A percentile compares a stretch with the other conserved stretches of the same genome.
These are phyloP conservation scores for Norana najaformis DNA, from an alignment of 2,888 invertebrate species.

Conservation along the genomic window DNA sequence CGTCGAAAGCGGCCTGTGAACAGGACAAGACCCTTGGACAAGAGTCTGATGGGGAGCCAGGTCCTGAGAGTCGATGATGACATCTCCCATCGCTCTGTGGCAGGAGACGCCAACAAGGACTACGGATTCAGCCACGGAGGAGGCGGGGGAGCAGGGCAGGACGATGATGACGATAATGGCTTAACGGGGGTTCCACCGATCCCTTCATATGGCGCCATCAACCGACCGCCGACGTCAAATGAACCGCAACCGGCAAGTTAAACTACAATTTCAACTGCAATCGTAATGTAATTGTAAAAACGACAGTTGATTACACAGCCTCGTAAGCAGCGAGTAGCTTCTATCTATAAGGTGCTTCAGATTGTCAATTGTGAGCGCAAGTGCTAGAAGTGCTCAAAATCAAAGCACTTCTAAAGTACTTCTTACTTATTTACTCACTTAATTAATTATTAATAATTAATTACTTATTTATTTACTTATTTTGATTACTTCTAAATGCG, in stretches of 20 bases:
- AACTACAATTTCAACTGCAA: too few species aligned
- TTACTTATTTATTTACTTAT: too few species aligned
- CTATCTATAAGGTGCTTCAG: too few species aligned
- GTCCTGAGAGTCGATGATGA: not conserved
- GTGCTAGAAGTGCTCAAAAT: too few species aligned
- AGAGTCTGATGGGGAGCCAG: not conserved
- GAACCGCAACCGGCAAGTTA: not conserved
- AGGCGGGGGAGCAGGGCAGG: not conserved
- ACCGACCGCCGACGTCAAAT: not conserved
- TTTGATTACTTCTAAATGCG: too few species aligned
- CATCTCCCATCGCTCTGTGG: not conserved
- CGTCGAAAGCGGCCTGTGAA: not conserved
- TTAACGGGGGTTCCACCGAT: not conserved
- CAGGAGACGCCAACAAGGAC: not conserved
- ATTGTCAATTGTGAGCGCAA: too few species aligned
- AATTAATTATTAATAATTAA: too few species aligned
- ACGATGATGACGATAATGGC: constrained; percentile 16
- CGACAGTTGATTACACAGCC: too few species aligned
- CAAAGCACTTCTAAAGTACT: too few species aligned
- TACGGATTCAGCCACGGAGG: not conserved
- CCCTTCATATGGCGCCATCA: not conserved
- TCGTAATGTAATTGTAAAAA: too few species aligned
- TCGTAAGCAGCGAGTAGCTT: too few species aligned
- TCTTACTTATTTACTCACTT: too few species aligned
- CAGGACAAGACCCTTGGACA: not conserved